A percentile compares a stretch with the other conserved stretches of the same genome.
Evolutionary conservation across 2,797 vertebrate genomes (phyloP).

Genomic region (Phyllotis vaccarum): DNA sequence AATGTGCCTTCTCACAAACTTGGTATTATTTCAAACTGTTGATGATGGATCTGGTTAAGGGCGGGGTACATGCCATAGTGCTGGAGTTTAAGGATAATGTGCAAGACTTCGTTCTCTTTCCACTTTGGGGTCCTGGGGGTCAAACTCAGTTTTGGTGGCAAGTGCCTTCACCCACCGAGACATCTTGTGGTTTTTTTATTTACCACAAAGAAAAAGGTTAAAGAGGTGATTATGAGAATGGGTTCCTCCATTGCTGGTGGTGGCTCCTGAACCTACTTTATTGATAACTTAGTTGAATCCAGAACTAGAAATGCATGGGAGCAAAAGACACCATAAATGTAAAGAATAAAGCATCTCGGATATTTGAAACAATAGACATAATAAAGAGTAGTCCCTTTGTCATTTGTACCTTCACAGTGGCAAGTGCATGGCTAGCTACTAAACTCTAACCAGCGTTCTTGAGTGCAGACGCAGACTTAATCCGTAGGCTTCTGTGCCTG

Average conservation of each 20-base stretch:
- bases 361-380: neutral
- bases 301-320: neutral
- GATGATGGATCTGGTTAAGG: neutral
- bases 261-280: neutral
- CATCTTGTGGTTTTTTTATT: neutral
- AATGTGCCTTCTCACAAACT: neutral
- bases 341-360: no score
- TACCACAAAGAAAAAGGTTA: neutral
- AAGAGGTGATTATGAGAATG: neutral
- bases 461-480: neutral
- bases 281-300: neutral
- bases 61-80: neutral
- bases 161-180: neutral
- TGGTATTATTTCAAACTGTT: neutral
- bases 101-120: neutral
- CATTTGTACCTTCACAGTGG: neutral
- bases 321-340: neutral
- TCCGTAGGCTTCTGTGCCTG: neutral
- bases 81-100: neutral
- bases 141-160: neutral
- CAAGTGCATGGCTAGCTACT: neutral
- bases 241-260: neutral
- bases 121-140: neutral
- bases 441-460: neutral
- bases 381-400: neutral